Evolutionary conservation across 1,140 invertebrate genomes (phyloP).

Genomic region (Brachionus rubens): DNA sequence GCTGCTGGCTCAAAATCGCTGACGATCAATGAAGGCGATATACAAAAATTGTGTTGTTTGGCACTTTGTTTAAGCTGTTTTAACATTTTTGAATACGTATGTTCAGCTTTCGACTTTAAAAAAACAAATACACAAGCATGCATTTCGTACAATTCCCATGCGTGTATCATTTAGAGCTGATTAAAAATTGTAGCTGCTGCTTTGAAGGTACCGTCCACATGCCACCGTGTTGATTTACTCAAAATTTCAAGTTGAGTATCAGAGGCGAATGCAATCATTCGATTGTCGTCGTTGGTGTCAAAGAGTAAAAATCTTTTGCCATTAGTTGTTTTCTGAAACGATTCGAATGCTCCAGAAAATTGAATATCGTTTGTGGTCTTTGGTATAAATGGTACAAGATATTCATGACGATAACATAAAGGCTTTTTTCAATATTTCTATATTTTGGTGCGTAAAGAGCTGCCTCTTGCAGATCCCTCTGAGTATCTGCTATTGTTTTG

Average conservation of each 20-base stretch:
- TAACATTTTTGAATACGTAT: too few species aligned
- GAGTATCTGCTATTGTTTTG: neutral
- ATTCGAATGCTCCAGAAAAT: too few species aligned
- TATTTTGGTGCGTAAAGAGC: neutral
- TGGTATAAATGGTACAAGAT: too few species aligned
- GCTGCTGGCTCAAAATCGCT: too few species aligned
- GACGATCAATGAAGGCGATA: too few species aligned
- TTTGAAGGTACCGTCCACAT: conserved; percentile 2
- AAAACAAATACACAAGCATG: conserved; percentile 11
- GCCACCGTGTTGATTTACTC: neutral
- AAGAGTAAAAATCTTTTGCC: conserved; percentile 1
- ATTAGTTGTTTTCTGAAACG: too few species aligned
- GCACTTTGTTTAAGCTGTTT: too few species aligned
- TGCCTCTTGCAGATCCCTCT: neutral
- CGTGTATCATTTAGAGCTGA: neutral
- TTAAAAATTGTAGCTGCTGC: neutral
- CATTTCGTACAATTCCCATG: neutral
- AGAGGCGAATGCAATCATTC: neutral
- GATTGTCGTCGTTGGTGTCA: neutral
- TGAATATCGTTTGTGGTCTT: too few species aligned
- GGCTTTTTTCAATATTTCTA: neutral
- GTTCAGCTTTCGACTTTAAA: too few species aligned
- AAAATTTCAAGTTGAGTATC: neutral
- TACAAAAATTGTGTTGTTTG: too few species aligned
- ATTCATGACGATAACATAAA: too few species aligned